These are phyloP conservation scores for Didymodactylos carnosus DNA, from an alignment of 2,888 invertebrate species.

Conservation along the genomic window DNA sequence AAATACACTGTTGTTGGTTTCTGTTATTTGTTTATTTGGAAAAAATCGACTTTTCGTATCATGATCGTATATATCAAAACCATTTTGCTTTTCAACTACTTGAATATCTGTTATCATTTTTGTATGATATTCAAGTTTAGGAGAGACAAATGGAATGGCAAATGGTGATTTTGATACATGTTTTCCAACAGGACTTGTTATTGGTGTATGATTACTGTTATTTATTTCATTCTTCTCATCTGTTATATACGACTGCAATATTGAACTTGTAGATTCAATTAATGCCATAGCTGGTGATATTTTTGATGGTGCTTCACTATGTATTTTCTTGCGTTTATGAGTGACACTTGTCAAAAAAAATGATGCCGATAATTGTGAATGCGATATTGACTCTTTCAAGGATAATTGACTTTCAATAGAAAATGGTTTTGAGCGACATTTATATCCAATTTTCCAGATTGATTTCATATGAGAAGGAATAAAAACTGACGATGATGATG, in stretches of 20 bases:
- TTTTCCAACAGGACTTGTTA: no score
- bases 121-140: not conserved
- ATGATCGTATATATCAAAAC: not conserved
- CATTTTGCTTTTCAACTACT: not conserved
- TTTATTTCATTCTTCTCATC: no score
- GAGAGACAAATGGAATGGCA: no score
- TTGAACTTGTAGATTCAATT: no score
- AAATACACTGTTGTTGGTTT: not conserved
- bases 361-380: not conserved
- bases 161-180: no score
- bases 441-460: slow-evolving; percentile 5
- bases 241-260: no score
- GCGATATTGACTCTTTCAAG: not conserved
- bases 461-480: slow-evolving; percentile 1
- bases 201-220: no score
- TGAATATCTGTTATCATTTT: not conserved
- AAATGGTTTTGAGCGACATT: not conserved
- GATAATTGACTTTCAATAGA: not conserved
- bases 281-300: not conserved
- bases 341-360: not conserved
- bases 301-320: not conserved
- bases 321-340: not conserved
- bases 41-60: not conserved
- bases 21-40: not conserved
- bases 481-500: not conserved